These are phyloP conservation scores for human (Homo sapiens) DNA, from an alignment of 2,113 vertebrate species.

Conservation along the genomic window GRCh38 chr19:33462001-33462500, in stretches of 20 bases:
- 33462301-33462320: not conserved
- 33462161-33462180: not conserved
- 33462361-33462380: accelerated
- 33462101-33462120: not conserved
- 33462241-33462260: not conserved
- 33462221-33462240: not conserved
- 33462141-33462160: not conserved
- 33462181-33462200: not conserved
- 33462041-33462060: not conserved
- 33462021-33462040: accelerated
- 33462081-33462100: not conserved
- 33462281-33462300: not conserved
- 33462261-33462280: accelerated
- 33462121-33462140: not conserved
- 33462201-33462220: not conserved
- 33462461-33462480: not conserved
- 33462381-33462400: not conserved
- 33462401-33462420: not conserved
- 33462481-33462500: not conserved
- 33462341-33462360: not conserved
- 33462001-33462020: not conserved
- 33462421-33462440: not conserved
- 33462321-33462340: not conserved
- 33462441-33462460: not conserved
- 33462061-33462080: not conserved